Base-by-base conservation (phyloP, 2,113 vertebrate species). In the Gymnarchus niloticus region DNA sequence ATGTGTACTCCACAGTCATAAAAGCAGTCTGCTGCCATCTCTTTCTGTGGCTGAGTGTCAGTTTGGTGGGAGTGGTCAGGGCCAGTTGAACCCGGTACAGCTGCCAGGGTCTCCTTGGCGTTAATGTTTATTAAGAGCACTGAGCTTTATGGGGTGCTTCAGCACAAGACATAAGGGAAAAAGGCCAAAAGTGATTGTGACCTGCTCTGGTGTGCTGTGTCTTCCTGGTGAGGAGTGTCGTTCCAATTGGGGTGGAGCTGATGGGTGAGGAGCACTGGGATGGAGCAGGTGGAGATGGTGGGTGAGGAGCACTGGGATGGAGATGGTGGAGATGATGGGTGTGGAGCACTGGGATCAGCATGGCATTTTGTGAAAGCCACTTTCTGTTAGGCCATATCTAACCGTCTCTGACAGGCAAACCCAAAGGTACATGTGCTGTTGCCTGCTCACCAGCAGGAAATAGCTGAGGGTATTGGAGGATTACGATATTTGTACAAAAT, bases 1-100 rank as follows among this genome's bases (percentile, higher is more conserved):
- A 46, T 54, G 73, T 78, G 28, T 56, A 37, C 51, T 78, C 48
- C 19, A 78, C 25, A 57, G 49, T 54, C 81, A 85, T 85, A 85
- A 85, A 80, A 0, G 61, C 28, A 37, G 23, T 46, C 56, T 48
- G 25, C n/a, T 61, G n/a, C n/a, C 37, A 76, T 28, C 41, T 48
- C 46, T 33, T 56, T 6, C 7, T 25, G 56, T 76, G 61, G n/a
- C 37, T 83, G 9, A 37, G 44, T 23, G 21, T 21, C 9, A 19
- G 21, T 78, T 48, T 48, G 44, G 6, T 7, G 46, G 76, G 3
- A 3, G 76, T 10, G 76, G 46, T 7, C 8, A 78, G 41, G 8
- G 37, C 76, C 76, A 48, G 21, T 73, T 33, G 19, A 33, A 41
- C 14, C 4, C 3, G 25, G 61, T 23, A 61, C 2, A 10, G 37